phyloP scores from a whole-genome alignment of 2,113 vertebrate genomes.

The Heterochromis multidens region DNA sequence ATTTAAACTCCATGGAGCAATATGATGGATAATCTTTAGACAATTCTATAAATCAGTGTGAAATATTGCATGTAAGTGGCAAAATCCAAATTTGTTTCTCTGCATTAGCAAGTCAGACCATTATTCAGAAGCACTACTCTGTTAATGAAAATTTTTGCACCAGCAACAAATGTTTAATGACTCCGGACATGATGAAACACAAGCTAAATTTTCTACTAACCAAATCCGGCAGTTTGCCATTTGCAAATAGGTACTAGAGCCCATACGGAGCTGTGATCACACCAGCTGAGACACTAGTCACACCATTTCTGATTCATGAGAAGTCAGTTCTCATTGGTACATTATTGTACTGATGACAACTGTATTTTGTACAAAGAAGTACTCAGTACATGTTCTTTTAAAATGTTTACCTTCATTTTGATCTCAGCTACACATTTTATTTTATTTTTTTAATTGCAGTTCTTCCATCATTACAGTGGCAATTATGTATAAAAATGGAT shows the following conservation, averaged over 20 bases:
- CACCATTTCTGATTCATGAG: background rate
- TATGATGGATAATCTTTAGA: background rate
- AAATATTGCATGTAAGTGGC: slow-evolving; percentile 49
- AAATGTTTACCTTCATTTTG: background rate
- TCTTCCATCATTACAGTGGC: background rate
- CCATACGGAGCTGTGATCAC: background rate
- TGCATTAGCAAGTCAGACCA: background rate
- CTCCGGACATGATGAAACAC: background rate
- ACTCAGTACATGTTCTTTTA: background rate
- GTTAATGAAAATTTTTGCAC: background rate
- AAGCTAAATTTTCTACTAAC: background rate
- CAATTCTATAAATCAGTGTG: slow-evolving; percentile 25
- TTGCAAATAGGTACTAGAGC: background rate
- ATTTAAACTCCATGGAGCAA: background rate
- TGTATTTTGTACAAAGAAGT: background rate
- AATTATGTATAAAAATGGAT: background rate
- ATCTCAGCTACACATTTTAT: background rate
- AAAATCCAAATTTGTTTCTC: slow-evolving; percentile 12
- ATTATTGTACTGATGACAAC: background rate
- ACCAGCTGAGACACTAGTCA: background rate
- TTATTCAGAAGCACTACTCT: background rate
- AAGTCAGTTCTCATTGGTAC: background rate
- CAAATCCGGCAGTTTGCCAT: background rate
- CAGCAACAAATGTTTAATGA: background rate
- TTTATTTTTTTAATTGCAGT: background rate